Evolutionary conservation across 2,888 invertebrate genomes (phyloP), one percentile per base, ranked within the genome.

Genomic region (Pheosia gnoma): DNA sequence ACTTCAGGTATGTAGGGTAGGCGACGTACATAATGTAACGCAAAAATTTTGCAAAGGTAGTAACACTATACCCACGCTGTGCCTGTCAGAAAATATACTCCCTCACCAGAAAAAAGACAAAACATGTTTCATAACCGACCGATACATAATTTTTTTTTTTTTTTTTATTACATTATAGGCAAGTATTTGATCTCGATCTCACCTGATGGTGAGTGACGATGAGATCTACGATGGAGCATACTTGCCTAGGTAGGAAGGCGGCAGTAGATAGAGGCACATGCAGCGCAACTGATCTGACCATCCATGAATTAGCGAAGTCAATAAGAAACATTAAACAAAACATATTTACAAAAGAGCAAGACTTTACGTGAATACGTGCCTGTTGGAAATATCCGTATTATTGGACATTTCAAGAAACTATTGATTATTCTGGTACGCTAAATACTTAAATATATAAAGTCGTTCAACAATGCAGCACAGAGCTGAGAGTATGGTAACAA

Each of bases 391-490:
- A n/a, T 47, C n/a, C 11, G 1, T 11, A n/a, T n/a, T 47, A 43
- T n/a, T 9, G n/a, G 6, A 3, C 37, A 53, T 53, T 10, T 37
- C 37, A 9, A 53, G 11, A 53, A 51, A 37, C 53, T 53, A 7
- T 25, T 37, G 37, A 53, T 25, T 11, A 11, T 53, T 37, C 53
- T 52, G 2, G 37, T 11, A 58, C 43, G 10, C 38, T 43, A 54
- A 54, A 57, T 54, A 52, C 39, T 49, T 49, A 69, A 74, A 67
- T 79, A 68, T 75, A 67, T 79, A 77, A 78, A 70, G 59, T 62
- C 25, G 0, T 25, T 25, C 25, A 25, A 25, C 25, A 77, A 79
- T 81, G 59, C 61, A 62, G 60, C 62, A 62, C 69, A 65, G 37
- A 37, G 10, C 53, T 13, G 51, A 25, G 51, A 25, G 51, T 51